Percentiles rank a stretch among this genome's conserved stretches.
These are phyloP conservation scores for Candidula unifasciata DNA, from an alignment of 2,888 invertebrate species.

Conservation along the genomic window DNA sequence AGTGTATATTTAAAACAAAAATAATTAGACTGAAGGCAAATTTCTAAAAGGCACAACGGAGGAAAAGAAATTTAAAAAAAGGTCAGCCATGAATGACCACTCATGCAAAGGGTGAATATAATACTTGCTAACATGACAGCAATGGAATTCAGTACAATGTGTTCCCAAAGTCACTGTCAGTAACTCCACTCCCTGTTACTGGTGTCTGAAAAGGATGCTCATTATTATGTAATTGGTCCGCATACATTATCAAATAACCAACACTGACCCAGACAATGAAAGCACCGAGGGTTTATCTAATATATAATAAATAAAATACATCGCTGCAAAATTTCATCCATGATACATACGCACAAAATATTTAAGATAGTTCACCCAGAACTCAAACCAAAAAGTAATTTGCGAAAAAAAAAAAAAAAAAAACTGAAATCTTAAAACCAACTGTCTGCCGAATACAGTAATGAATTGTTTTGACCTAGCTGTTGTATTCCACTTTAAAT, in stretches of 20 bases:
- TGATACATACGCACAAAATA: neutral
- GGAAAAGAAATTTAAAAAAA: neutral
- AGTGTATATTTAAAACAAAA: neutral
- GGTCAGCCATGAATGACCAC: neutral
- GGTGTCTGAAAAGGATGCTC: neutral
- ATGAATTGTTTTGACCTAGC: neutral
- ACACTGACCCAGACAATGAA: slow-evolving; percentile 40
- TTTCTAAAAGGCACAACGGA: slow-evolving; percentile 41
- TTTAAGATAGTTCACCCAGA: neutral
- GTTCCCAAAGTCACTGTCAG: neutral
- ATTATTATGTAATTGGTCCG: slow-evolving; percentile 30
- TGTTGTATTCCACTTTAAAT: too few species aligned
- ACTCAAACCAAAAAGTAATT: neutral
- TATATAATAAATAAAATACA: slow-evolving; percentile 44
- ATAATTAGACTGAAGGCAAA: slow-evolving; percentile 30
- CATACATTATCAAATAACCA: slow-evolving; percentile 12
- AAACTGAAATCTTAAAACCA: neutral
- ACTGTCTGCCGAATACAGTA: neutral
- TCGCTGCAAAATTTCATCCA: neutral
- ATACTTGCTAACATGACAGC: slow-evolving; percentile 11
- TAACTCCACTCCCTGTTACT: neutral
- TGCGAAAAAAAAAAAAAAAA: neutral
- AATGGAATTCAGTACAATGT: slow-evolving; percentile 14
- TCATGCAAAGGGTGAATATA: neutral
- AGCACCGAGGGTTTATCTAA: slow-evolving; percentile 50